Evolutionary conservation across 2,113 vertebrate genomes (phyloP).

Genomic region (Melanotaenia duboulayi): DNA sequence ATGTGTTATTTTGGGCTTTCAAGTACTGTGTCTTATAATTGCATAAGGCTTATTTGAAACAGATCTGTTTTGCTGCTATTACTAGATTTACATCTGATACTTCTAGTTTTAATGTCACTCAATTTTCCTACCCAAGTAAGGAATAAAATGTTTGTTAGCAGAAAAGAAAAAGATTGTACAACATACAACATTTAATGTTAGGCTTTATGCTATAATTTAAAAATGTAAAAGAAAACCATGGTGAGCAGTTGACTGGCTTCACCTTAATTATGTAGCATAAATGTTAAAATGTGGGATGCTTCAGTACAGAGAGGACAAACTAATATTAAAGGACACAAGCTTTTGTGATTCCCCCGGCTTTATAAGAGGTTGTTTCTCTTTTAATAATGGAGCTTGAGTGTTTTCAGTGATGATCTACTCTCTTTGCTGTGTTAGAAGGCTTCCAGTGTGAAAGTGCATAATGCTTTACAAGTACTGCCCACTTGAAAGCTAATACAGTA

Average conservation of each 20-base stretch:
- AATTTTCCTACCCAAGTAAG: neutral
- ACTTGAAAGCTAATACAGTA: slow-evolving; percentile 11
- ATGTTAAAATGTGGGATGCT: slow-evolving; percentile 54
- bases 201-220: slow-evolving; percentile 15
- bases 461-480: slow-evolving; percentile 24
- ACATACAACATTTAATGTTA: slow-evolving; percentile 39
- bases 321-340: slow-evolving; percentile 40
- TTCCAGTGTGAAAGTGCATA: slow-evolving; percentile 8
- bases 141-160: neutral
- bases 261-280: slow-evolving; percentile 52
- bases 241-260: slow-evolving; percentile 2
- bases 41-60: neutral
- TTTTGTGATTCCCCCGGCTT: slow-evolving; percentile 48
- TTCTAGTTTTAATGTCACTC: slow-evolving; percentile 39
- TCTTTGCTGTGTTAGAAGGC: slow-evolving; percentile 17
- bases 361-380: slow-evolving; percentile 22
- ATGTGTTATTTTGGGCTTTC: slow-evolving; percentile 11
- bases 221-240: slow-evolving; percentile 7
- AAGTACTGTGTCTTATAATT: slow-evolving; percentile 14
- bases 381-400: slow-evolving; percentile 9
- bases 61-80: slow-evolving; percentile 2
- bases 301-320: slow-evolving; percentile 19
- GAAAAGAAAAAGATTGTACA: slow-evolving; percentile 20
- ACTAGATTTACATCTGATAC: slow-evolving; percentile 29
- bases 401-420: slow-evolving; percentile 13